Evolutionary conservation across 2,888 invertebrate genomes (phyloP).

Genomic region (Cinara cedri): DNA sequence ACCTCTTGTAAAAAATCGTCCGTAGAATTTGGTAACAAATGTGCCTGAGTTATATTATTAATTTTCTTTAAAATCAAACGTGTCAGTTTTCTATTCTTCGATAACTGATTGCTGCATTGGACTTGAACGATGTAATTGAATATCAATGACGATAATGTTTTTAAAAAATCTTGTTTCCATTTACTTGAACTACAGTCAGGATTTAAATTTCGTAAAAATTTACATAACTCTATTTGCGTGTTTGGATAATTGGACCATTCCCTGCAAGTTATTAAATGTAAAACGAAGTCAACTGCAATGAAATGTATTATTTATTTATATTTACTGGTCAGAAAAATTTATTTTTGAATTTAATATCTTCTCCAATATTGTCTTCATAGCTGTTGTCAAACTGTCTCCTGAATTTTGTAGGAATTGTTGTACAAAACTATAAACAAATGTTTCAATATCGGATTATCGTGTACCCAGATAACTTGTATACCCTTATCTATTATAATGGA

Average conservation of each 20-base stretch:
- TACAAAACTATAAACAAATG: background rate
- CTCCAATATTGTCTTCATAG: background rate
- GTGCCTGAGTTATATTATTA: background rate
- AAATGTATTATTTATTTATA: background rate
- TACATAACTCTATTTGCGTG: background rate
- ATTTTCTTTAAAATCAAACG: background rate
- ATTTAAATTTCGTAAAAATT: conserved; percentile 3
- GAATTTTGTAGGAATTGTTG: background rate
- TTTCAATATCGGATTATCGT: no score
- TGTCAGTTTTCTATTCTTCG: background rate
- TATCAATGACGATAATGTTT: background rate
- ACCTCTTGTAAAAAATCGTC: background rate
- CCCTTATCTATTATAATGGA: no score
- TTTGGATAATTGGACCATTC: conserved; percentile 7
- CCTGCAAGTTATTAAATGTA: background rate
- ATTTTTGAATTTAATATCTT: conserved; percentile 21
- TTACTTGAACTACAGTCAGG: background rate
- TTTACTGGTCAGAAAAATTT: conserved; percentile 11
- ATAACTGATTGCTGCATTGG: background rate
- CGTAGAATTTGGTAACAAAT: background rate
- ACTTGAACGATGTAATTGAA: conserved; percentile 22
- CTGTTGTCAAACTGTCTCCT: background rate
- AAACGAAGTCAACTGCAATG: background rate
- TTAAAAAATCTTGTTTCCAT: background rate
- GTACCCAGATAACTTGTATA: no score